A percentile compares a stretch with the other conserved stretches of the same genome.
Conservation (phyloP, 2,797 vertebrate species). For the Pipistrellus nathusii region DNA sequence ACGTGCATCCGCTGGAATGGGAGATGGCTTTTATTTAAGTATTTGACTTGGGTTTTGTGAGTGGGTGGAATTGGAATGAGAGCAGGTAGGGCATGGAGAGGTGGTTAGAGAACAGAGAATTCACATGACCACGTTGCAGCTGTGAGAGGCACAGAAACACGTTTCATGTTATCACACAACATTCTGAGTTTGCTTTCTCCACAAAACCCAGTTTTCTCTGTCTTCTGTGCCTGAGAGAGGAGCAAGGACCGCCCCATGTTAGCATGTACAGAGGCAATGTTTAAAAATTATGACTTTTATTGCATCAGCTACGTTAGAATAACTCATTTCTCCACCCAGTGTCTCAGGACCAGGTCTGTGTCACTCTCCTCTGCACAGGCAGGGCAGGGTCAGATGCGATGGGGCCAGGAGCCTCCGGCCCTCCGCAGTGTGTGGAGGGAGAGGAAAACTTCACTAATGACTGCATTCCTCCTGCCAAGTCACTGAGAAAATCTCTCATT, state of each 20-base stretch:
- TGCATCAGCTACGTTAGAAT: background rate
- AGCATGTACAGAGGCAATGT: background rate
- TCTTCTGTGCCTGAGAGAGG: background rate
- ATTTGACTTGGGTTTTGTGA: background rate
- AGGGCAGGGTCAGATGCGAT: background rate
- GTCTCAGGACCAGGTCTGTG: background rate
- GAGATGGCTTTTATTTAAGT: conserved; percentile 47
- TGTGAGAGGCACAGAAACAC: background rate
- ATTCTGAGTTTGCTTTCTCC: background rate
- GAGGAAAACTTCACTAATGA: conserved; percentile 37
- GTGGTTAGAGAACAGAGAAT: background rate
- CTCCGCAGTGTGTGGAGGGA: background rate
- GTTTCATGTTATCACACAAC: background rate
- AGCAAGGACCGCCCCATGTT: background rate
- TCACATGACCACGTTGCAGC: background rate
- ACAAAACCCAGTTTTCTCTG: background rate
- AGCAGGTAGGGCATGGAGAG: background rate
- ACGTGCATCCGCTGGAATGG: background rate
- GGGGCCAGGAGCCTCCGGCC: background rate
- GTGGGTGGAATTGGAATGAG: background rate
- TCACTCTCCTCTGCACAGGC: background rate
- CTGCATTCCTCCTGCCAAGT: conserved; percentile 16
- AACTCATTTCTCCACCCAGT: background rate
- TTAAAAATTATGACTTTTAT: background rate
- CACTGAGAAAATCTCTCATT: conserved; percentile 63